Percentiles rank a stretch among this genome's conserved stretches.
phyloP scores from a whole-genome alignment of 2,888 invertebrate species.

The Bibio marci region DNA sequence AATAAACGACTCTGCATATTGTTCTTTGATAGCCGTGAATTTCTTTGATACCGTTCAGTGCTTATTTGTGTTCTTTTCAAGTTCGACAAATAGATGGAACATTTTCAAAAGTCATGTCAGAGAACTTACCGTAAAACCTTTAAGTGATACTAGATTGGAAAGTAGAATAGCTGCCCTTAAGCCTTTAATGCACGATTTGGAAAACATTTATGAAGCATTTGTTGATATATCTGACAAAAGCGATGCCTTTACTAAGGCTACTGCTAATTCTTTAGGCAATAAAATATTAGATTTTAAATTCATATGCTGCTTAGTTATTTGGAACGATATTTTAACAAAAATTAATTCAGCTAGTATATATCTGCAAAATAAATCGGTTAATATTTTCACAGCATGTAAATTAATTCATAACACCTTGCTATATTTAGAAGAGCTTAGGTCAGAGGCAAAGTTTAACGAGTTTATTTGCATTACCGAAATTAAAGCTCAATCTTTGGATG shows the following conservation, averaged over 20 bases:
- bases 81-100: constrained; percentile 6
- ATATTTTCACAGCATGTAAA: neutral
- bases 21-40: constrained; percentile 4
- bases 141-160: constrained; percentile 5
- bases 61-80: constrained; percentile 2
- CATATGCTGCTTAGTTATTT: constrained; percentile 4
- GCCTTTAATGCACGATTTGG: constrained; percentile 3
- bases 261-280: constrained; percentile 3
- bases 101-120: constrained; percentile 4
- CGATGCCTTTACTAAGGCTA: constrained; percentile 1
- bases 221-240: constrained; percentile 3
- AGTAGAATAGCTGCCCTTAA: constrained; percentile 5
- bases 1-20: constrained; percentile 5
- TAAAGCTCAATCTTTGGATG: constrained; percentile 5
- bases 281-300: constrained; percentile 6
- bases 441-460: neutral
- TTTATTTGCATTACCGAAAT: constrained; percentile 4
- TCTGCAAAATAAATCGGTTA: neutral
- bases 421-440: neutral
- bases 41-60: constrained; percentile 4
- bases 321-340: constrained; percentile 6
- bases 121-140: constrained; percentile 1
- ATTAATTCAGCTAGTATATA: constrained; percentile 4
- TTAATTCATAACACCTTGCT: neutral
- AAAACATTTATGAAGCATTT: constrained; percentile 3